phyloP scores from a whole-genome alignment of 2,113 vertebrate genomes.

The Cyanoliseus patagonus region DNA sequence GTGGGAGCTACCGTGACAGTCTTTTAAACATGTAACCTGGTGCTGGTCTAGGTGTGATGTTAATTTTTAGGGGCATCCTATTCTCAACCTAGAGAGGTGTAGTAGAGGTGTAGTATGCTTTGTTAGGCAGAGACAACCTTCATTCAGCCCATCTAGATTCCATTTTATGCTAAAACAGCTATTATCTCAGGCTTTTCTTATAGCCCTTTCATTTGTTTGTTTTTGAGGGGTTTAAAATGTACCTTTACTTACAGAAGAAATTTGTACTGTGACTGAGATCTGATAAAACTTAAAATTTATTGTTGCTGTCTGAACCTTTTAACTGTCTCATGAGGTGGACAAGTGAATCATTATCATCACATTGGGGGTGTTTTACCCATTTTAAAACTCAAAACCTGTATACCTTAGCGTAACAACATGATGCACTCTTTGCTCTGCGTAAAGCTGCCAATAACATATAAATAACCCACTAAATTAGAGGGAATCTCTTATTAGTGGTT shows the following conservation, averaged over 20 bases:
- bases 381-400: background rate
- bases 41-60: background rate
- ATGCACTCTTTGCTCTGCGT: background rate
- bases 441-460: background rate
- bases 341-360: background rate
- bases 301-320: background rate
- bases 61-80: background rate
- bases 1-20: background rate
- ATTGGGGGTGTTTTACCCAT: background rate
- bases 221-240: background rate
- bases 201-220: background rate
- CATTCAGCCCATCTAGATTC: background rate
- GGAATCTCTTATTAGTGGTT: background rate
- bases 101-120: background rate
- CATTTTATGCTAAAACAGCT: background rate
- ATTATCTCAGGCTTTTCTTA: background rate
- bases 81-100: background rate
- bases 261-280: background rate
- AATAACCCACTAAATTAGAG: background rate
- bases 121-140: background rate
- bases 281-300: conserved; percentile 17
- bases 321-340: background rate
- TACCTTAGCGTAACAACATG: background rate
- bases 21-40: background rate
- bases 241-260: background rate